Base-by-base conservation (phyloP, 2,888 invertebrate genomes). In the Lycocerus yunnanus region DNA sequence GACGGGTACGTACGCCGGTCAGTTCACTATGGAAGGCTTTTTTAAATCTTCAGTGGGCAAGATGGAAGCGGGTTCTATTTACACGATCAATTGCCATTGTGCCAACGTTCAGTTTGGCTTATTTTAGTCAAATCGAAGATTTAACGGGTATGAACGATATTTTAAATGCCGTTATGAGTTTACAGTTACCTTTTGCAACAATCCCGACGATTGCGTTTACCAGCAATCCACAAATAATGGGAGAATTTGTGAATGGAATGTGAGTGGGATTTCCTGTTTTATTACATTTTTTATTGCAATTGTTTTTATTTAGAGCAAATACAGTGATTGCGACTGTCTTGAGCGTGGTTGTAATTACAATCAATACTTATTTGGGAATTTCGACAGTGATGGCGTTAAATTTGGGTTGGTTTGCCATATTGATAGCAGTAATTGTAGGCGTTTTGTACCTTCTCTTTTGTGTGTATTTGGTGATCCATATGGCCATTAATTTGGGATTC, bases 21-120 rank as follows among this genome's bases (percentile, higher is more conserved):
- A 95, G 85, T 95, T 95, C 86, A 93, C 93, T 0, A 95, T 95
- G 95, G 95, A 95, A 89, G 96, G 96, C 11, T 96, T 96, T 84
- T n/a, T 87, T 96, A 15, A 94, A 95, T 83, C 88, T 96, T 14
- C 92, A 92, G 81, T 96, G 96, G 96, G 90, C 94, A 0, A 90
- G 95, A 58, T 97, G 96, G 97, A 94, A 93, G 86, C 88, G 97
- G 83, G 95, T 97, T 0, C 87, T 96, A 15, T 90, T 97, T 80
- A 97, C 97, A 0, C 90, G 97, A 80, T 89, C 92, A 6, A 94
- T 97, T 80, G 97, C 97, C 20, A 96, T 97, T 78, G 86, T 92
- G 8, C 90, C 90, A 1, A 94, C 94, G 1, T 92, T 94, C 81
- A 90, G 91, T 77, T 88, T 94, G 59, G 93, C 94, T 0, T 90